These are phyloP conservation scores for Psix sp. DNA, from an alignment of 1,140 invertebrate species.

Conservation along the genomic window DNA sequence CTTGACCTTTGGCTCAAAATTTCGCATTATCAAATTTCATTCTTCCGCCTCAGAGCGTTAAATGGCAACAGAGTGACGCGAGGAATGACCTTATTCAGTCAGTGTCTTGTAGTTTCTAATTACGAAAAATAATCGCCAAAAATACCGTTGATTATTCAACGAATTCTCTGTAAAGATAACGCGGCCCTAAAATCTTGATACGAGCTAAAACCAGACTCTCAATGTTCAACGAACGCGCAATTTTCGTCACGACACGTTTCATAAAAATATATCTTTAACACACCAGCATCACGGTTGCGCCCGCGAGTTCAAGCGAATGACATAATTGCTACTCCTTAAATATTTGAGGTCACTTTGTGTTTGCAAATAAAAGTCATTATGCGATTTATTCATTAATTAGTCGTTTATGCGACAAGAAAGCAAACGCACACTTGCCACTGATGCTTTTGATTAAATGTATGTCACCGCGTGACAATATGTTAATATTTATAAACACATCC, in stretches of 20 bases:
- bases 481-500: no score
- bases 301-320: slow-evolving; percentile 38
- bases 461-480: no score
- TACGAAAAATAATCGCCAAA: slow-evolving; percentile 11
- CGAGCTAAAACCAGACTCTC: slow-evolving; percentile 14
- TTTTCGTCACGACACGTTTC: slow-evolving; percentile 18
- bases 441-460: no score
- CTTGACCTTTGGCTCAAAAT: slow-evolving; percentile 38
- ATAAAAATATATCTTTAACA: slow-evolving; percentile 44
- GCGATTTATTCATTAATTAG: slow-evolving; percentile 54
- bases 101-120: neutral
- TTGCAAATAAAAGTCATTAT: slow-evolving; percentile 53
- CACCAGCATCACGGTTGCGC: slow-evolving; percentile 25
- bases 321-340: slow-evolving; percentile 48
- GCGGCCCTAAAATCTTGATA: slow-evolving; percentile 6
- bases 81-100: no score
- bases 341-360: slow-evolving; percentile 27
- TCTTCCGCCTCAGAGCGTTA: neutral
- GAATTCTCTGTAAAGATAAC: slow-evolving; percentile 7
- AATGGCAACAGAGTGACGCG: neutral
- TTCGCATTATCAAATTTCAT: slow-evolving; percentile 30
- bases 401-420: slow-evolving; percentile 23
- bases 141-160: slow-evolving; percentile 5
- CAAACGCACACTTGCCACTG: slow-evolving; percentile 1
- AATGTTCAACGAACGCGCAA: slow-evolving; percentile 22